phyloP scores from a whole-genome alignment of 2,113 vertebrate species.

The Sylvietta virens region DNA sequence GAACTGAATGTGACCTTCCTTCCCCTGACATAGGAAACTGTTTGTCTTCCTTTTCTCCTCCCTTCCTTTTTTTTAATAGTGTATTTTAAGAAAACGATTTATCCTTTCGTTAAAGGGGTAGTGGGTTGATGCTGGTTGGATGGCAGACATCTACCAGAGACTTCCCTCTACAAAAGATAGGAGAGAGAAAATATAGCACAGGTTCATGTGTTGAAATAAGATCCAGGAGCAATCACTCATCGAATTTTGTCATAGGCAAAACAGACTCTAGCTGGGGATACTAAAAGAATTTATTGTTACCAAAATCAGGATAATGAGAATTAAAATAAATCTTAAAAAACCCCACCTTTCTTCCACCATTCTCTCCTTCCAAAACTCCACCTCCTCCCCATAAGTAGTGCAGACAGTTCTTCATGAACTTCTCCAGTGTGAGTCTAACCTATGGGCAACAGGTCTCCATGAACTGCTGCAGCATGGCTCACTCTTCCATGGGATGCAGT shows the following conservation, averaged over 20 bases:
- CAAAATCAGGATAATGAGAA: neutral
- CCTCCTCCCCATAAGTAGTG: neutral
- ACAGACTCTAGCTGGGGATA: accelerated
- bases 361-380: neutral
- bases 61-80: neutral
- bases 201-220: neutral
- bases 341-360: neutral
- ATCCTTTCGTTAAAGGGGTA: neutral
- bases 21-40: neutral
- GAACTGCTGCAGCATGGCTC: accelerated
- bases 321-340: neutral
- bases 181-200: neutral
- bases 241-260: neutral
- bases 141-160: neutral
- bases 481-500: neutral
- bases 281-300: neutral
- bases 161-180: neutral
- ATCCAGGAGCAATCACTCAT: neutral
- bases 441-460: no score
- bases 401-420: neutral
- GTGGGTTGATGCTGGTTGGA: neutral
- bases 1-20: neutral
- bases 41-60: neutral
- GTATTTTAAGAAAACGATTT: neutral
- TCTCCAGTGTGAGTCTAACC: neutral